Conservation (phyloP, 2,797 vertebrate species). For the Petrocephalus schoutedeni region DNA sequence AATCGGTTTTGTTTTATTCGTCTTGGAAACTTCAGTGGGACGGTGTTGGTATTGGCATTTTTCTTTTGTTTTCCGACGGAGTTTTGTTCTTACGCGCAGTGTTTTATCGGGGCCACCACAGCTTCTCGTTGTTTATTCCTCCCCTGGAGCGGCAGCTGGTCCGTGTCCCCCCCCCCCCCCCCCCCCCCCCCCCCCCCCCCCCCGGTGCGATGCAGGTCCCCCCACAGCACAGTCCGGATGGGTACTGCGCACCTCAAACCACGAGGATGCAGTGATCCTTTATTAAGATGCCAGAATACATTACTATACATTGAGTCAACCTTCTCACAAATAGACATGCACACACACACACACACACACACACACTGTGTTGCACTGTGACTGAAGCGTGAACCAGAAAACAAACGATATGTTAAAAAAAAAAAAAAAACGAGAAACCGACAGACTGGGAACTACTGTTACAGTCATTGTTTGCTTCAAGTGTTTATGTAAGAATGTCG, state of each 20-base stretch:
- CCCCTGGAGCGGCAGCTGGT: constrained; percentile 54
- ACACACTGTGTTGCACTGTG: constrained; percentile 57
- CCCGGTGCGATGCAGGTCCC: constrained; percentile 37
- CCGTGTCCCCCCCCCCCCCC: constrained; percentile 27
- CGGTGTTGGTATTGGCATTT: constrained; percentile 43
- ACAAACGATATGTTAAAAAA: constrained; percentile 45
- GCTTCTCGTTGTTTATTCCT: constrained; percentile 48
- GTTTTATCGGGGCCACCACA: constrained; percentile 28
- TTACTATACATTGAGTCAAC: constrained; percentile 38
- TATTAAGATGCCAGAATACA: constrained; percentile 49
- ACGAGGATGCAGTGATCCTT: constrained; percentile 50
- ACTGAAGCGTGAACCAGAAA: constrained; percentile 51
- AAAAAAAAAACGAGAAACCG: constrained; percentile 51
- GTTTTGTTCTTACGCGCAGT: constrained; percentile 46
- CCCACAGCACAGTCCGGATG: constrained; percentile 51
- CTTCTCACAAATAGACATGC: background rate
- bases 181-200: too few species aligned
- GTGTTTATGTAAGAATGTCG: constrained; percentile 65
- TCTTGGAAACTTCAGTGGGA: constrained; percentile 52
- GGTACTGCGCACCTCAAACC: constrained; percentile 40
- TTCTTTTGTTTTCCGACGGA: constrained; percentile 21
- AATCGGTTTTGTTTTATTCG: constrained; percentile 36
- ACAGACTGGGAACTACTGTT: constrained; percentile 46
- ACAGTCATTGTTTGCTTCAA: constrained; percentile 59
- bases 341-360: background rate